Percentiles rank a stretch among this genome's conserved stretches.
Conservation (phyloP, 2,888 invertebrate genomes). For the Clepsis dumicolana region DNA sequence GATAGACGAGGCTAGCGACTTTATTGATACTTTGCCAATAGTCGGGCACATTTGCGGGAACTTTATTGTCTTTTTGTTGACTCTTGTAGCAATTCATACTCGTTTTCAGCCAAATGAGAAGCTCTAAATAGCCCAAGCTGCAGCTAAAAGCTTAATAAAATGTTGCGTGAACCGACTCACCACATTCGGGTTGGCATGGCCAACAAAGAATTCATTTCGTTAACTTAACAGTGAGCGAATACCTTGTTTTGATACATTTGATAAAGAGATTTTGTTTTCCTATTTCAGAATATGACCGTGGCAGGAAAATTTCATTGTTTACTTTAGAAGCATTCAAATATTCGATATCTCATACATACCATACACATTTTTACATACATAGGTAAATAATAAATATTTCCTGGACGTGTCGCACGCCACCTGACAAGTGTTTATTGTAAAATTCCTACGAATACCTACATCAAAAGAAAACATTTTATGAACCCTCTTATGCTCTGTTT, state of each 20-base stretch:
- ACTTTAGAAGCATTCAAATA: neutral
- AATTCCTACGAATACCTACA: neutral
- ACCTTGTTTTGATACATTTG: neutral
- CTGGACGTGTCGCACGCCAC: neutral
- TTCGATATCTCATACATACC: neutral
- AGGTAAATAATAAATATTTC: neutral
- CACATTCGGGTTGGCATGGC: neutral
- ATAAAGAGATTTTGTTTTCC: neutral
- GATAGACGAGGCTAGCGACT: constrained; percentile 11
- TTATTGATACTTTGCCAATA: constrained; percentile 28
- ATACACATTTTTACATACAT: neutral
- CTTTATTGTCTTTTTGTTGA: constrained; percentile 17
- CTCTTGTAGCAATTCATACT: constrained; percentile 7
- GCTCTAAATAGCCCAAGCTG: neutral
- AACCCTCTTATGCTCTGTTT: neutral
- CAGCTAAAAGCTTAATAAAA: neutral
- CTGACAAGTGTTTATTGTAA: neutral
- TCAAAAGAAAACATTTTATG: neutral
- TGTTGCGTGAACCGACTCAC: neutral
- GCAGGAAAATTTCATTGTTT: neutral
- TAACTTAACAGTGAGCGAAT: neutral
- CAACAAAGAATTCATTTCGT: neutral
- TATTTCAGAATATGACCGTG: neutral
- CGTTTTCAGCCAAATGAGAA: constrained; percentile 9
- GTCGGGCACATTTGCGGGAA: constrained; percentile 2